phyloP scores from a whole-genome alignment of 2,797 vertebrate species.

The Heliangelus exortis region DNA sequence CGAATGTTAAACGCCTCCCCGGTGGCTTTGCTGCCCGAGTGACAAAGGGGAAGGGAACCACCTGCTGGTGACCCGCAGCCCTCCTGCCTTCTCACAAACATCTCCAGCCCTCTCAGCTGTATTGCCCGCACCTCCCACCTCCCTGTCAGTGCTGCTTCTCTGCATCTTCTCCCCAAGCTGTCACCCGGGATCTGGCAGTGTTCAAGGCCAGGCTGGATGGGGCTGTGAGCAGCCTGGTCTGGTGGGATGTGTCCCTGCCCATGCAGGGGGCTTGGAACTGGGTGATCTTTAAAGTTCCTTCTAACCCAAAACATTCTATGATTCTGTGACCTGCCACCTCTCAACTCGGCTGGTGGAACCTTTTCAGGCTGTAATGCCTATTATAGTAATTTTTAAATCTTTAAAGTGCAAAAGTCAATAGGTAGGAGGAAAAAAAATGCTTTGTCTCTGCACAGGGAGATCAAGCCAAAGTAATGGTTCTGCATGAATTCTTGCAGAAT shows the following conservation, averaged over 20 bases:
- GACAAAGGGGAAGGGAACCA: neutral
- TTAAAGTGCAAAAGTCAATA: neutral
- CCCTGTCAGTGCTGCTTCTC: fast-evolving
- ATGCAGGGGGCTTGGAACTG: too few relatives aligned
- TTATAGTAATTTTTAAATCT: fast-evolving
- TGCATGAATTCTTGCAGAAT: fast-evolving
- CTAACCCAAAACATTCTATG: too few relatives aligned
- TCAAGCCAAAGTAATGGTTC: neutral
- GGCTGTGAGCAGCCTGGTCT: too few relatives aligned
- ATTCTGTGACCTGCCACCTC: neutral
- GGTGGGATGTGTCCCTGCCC: too few relatives aligned
- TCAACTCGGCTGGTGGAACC: fast-evolving
- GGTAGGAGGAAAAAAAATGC: fast-evolving
- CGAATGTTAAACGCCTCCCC: neutral
- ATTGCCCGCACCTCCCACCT: fast-evolving
- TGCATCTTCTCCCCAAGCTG: fast-evolving
- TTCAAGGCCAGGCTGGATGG: too few relatives aligned
- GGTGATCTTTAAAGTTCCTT: too few relatives aligned
- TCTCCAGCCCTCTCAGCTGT: fast-evolving
- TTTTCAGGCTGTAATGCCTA: neutral
- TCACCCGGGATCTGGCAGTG: neutral
- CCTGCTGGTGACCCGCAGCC: too few relatives aligned
- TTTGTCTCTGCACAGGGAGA: too few relatives aligned
- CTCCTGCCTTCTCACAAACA: fast-evolving
- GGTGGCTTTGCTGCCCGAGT: too few relatives aligned